Evolutionary conservation across 1,140 invertebrate species (phyloP), one percentile per base, ranked within the genome.

Genomic region (Drosophila arawakana): DNA sequence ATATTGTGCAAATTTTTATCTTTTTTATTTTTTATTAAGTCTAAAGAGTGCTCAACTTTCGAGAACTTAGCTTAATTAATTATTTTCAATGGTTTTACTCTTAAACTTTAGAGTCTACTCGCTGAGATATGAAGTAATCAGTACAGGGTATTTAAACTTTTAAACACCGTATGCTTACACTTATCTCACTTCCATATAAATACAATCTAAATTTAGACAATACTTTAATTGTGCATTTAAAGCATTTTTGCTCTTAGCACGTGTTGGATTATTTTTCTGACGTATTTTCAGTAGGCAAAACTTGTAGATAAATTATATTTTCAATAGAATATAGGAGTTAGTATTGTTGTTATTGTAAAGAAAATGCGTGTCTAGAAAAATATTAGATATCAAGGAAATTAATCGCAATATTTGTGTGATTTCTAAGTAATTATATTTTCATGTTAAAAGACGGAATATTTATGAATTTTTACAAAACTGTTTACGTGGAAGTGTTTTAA

Each of bases 121-220:
- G 25, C 25, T 6, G 6, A 25, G 25, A 25, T 25, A 25, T 25
- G 25, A 25, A 25, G 25, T 30, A 30, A 30, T 30, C 25, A 30
- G 30, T 54, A 35, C 11, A 54, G 50, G 50, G 50, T 54, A 54
- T 49, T 18, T 8, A 18, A 30, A 25, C 21, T 11, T 49, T 21
- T 18, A 25, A 5, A 49, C 15, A 6, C 47, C 10, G 10, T 49
- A 18, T 10, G 11, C 11, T 21, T 21, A 21, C 1, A 50, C 65
- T 57, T 72, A 66, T 57, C 69, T 66, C 30, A 50, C 37, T 50
- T 58, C 21, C 5, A 9, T 15, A 54, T 3, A 15, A 44, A 34
- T 18, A 7, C 6, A 18, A 57, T 21, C 59, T 71, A 71, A 65
- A 62, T 78, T 71, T 84, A 68, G 70, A 52, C 78, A 61, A 75